A percentile compares a stretch with the other conserved stretches of the same genome.
Conservation (phyloP, 1,140 invertebrate genomes). For the Gyrodactylus salaris region DNA sequence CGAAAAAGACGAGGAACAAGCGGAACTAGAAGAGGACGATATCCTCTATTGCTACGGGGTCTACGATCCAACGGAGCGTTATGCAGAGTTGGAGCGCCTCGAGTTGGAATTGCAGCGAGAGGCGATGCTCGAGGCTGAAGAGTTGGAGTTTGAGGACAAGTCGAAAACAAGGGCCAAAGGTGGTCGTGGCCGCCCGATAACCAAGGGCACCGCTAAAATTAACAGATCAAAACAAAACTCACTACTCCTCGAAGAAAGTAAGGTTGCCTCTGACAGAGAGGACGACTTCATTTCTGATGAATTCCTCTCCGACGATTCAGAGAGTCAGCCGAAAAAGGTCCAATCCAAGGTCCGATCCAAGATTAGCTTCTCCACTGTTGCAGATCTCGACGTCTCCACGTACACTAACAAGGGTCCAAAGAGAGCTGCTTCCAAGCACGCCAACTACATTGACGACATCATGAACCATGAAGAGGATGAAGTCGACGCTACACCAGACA, state of each 20-base stretch:
- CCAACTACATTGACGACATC: background rate
- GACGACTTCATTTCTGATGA: background rate
- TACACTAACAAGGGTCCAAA: background rate
- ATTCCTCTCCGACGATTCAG: background rate
- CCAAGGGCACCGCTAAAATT: background rate
- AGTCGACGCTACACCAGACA: background rate
- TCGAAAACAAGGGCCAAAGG: background rate
- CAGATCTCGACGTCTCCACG: background rate
- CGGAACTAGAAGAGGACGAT: slow-evolving; percentile 34
- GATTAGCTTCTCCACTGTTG: background rate
- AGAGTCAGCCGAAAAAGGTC: background rate
- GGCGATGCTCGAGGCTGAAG: background rate
- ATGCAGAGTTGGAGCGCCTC: background rate
- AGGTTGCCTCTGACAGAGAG: background rate
- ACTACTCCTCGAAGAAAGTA: background rate
- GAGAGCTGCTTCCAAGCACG: background rate
- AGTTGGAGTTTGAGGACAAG: background rate
- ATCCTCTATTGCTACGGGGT: slow-evolving; percentile 14
- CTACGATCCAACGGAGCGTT: slow-evolving; percentile 1
- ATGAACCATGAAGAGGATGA: background rate
- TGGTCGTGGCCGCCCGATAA: background rate
- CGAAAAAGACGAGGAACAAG: slow-evolving; percentile 22
- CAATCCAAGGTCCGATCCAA: background rate
- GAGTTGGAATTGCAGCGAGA: background rate
- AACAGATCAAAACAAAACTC: background rate